A percentile compares a stretch with the other conserved stretches of the same genome.
phyloP scores from a whole-genome alignment of 2,888 invertebrate species.

The Clivina fossor region DNA sequence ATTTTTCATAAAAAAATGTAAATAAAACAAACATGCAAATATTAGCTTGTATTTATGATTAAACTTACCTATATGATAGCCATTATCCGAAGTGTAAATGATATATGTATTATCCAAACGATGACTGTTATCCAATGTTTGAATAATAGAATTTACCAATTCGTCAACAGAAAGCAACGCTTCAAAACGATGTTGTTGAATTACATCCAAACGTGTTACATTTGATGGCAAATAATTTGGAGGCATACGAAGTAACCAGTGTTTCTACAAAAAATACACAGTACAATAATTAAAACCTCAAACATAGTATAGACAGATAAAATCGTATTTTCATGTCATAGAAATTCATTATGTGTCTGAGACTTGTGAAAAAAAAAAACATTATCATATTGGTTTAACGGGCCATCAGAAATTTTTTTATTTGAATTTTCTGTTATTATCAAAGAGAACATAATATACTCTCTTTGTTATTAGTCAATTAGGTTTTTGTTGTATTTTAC shows the following conservation, averaged over 20 bases:
- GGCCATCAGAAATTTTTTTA: no score
- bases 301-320: no score
- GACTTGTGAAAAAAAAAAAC: no score
- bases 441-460: no score
- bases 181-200: conserved; percentile 75
- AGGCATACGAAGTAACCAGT: conserved; percentile 78
- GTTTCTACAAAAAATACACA: conserved; percentile 66
- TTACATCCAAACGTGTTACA: conserved; percentile 65
- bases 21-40: neutral
- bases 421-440: no score
- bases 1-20: conserved; percentile 14
- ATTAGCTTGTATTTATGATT: no score
- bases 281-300: conserved; percentile 16
- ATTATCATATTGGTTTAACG: no score
- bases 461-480: no score
- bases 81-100: conserved; percentile 87
- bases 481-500: no score
- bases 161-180: conserved; percentile 86
- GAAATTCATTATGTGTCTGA: no score
- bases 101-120: conserved; percentile 75
- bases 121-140: conserved; percentile 56
- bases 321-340: no score
- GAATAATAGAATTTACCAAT: conserved; percentile 67
- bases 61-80: conserved; percentile 79
- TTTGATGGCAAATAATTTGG: conserved; percentile 66